Conservation (phyloP, 2,888 invertebrate species). For the Pollenia labialis region DNA sequence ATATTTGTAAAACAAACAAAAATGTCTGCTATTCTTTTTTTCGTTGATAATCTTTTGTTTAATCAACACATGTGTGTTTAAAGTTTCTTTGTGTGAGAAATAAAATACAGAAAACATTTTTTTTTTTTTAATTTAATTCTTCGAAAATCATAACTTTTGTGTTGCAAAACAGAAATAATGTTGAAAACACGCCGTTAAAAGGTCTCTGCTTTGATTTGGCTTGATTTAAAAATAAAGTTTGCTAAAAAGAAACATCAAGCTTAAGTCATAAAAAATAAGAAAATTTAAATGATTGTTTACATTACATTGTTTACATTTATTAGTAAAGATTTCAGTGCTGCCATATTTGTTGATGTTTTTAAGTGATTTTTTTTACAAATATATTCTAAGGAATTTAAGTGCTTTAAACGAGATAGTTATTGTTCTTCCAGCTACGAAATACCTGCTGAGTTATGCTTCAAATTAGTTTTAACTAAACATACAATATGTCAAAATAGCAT, state of each 20-base stretch:
- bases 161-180: not conserved
- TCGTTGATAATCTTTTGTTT: slow-evolving; percentile 6
- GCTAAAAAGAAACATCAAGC: not conserved
- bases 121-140: slow-evolving; percentile 9
- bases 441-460: no score
- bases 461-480: no score
- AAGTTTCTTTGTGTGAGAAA: not conserved
- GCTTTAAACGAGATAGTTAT: no score
- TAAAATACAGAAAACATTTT: not conserved
- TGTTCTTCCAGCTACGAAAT: no score
- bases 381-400: no score
- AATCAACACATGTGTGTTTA: slow-evolving; percentile 9
- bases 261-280: no score
- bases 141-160: slow-evolving; percentile 8
- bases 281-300: no score
- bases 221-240: slow-evolving; percentile 35
- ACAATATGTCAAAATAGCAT: no score
- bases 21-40: not conserved
- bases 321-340: not conserved
- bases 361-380: no score
- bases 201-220: slow-evolving; percentile 1
- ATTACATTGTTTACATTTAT: no score
- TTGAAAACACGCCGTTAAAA: slow-evolving; percentile 18
- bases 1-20: slow-evolving; percentile 7
- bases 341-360: not conserved